Evolutionary conservation across 2,888 invertebrate genomes (phyloP), one percentile per base, ranked within the genome.

Genomic region (Acanthosoma haemorrhoidale): DNA sequence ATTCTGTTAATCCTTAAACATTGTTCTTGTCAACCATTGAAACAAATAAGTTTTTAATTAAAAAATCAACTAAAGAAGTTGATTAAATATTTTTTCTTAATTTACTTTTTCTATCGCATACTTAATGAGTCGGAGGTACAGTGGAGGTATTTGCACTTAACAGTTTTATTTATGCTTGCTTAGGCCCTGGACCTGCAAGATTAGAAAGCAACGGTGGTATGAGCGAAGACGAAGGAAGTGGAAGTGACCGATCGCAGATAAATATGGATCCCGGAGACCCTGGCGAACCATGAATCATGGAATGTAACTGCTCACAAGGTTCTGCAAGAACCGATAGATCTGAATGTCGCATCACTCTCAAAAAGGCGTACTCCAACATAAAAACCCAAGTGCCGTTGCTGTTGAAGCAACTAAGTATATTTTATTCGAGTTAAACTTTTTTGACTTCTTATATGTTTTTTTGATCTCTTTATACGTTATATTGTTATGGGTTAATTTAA

Each of bases 321-420:
- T n/a, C 21, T 29, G 25, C n/a, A 51, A 25, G 29, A n/a, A n/a
- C n/a, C n/a, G n/a, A n/a, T n/a, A 51, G 25, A 29, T 51, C 51
- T 51, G 25, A 51, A n/a, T 41, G 18, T 36, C 60, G 18, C 34
- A 34, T 18, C 34, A 18, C 16, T 60, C 9, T 13, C 21, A 6
- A 9, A n/a, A 6, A 18, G 18, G 16, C 8, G 9, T 38, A 61
- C 32, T 61, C 11, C 21, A 36, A 61, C 34, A 25, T 36, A 36
- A n/a, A 61, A 64, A 64, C 64, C 64, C 31, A 64, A 64, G 64
- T 64, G 64, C 64, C 64, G 41, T 64, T 64, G 64, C 64, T 25
- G 0, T 21, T 25, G 9, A 34, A 61, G 61, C 61, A 38, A 61
- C 61, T 21, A n/a, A n/a, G n/a, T 18, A 36, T 21, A 36, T 61